phyloP scores from a whole-genome alignment of 2,113 vertebrate genomes.

The Zootoca vivipara region DNA sequence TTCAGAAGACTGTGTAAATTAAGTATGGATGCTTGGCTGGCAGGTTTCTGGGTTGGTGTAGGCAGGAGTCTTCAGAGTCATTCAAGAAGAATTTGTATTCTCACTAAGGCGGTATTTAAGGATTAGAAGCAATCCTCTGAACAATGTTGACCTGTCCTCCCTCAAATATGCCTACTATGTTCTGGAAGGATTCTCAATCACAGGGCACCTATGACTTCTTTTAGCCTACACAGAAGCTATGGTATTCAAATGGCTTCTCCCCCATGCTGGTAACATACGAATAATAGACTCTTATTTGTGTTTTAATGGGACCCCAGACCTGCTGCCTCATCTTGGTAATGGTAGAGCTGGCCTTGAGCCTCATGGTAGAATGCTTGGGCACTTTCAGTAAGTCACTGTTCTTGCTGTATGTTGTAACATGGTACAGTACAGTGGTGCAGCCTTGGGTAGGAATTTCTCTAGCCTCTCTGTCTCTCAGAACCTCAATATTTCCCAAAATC shows the following conservation, averaged over 20 bases:
- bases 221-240: neutral
- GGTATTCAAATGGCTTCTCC: neutral
- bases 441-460: neutral
- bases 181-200: neutral
- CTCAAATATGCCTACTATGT: neutral
- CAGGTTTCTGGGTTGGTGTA: neutral
- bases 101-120: neutral
- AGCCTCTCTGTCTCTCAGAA: neutral
- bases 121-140: neutral
- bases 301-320: neutral
- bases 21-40: slow-evolving; percentile 31
- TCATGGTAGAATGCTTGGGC: neutral
- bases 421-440: neutral
- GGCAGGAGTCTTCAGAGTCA: neutral
- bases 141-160: neutral
- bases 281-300: neutral
- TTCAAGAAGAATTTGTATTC: neutral
- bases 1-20: slow-evolving; percentile 1
- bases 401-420: neutral
- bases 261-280: neutral
- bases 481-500: no score
- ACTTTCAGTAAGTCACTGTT: neutral
- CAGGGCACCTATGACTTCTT: neutral
- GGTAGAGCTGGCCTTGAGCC: neutral
- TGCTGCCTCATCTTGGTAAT: neutral